Percentiles rank a stretch among this genome's conserved stretches.
phyloP scores from a whole-genome alignment of 2,888 invertebrate species.

The Cerastis rubricosa region DNA sequence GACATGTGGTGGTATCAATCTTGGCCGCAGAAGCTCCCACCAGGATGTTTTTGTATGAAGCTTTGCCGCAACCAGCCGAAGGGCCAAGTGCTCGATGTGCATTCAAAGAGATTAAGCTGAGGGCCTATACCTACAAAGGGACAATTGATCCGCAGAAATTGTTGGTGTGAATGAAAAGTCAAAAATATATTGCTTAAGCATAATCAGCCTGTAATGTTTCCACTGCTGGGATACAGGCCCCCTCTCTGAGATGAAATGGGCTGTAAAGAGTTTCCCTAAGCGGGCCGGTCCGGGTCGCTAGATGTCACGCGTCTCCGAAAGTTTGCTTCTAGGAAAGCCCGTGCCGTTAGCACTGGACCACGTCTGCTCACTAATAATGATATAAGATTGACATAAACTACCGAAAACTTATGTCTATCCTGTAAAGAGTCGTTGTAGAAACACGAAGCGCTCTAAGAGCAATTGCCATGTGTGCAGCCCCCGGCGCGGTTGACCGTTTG shows the following conservation, averaged over 20 bases:
- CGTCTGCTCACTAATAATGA: not conserved
- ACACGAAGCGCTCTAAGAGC: not conserved
- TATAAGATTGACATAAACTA: not conserved
- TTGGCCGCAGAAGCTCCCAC: not conserved
- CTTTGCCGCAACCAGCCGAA: too few species aligned
- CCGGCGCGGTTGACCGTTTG: not conserved
- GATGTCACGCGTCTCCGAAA: not conserved
- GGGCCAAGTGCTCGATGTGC: not conserved
- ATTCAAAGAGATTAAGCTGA: not conserved
- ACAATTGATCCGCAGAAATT: not conserved
- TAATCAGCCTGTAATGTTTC: too few species aligned
- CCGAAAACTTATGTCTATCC: not conserved
- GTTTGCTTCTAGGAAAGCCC: not conserved
- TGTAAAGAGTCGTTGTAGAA: not conserved
- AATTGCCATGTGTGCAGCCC: not conserved
- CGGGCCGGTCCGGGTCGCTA: not conserved
- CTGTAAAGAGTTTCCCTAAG: not conserved
- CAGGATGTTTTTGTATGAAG: not conserved
- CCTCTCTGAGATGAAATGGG: not conserved
- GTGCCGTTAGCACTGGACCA: not conserved
- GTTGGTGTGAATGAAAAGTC: not conserved
- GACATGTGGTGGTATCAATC: not conserved
- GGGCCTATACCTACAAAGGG: not conserved
- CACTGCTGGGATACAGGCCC: not conserved
- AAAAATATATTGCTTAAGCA: too few species aligned